A percentile compares a stretch with the other conserved stretches of the same genome.
Evolutionary conservation across 2,113 vertebrate species (phyloP).

Genomic region (Macroglossus sobrinus): DNA sequence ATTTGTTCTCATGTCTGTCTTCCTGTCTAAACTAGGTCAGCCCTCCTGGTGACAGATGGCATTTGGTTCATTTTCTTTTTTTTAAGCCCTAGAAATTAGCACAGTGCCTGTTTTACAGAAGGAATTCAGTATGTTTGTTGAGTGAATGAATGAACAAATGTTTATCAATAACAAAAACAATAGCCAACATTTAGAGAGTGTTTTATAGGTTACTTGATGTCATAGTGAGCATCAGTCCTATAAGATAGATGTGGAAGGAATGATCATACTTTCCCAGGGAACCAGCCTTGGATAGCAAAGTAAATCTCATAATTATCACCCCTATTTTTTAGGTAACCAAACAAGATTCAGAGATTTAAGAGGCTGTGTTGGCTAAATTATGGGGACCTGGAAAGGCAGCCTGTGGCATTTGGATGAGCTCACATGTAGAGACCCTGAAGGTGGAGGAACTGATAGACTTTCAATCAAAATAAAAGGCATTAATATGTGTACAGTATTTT

Average conservation of each 20-base stretch:
- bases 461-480: background rate
- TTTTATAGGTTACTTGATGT: background rate
- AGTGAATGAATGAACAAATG: constrained; percentile 10
- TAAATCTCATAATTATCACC: background rate
- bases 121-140: background rate
- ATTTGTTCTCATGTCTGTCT: background rate
- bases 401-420: background rate
- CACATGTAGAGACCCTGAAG: background rate
- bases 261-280: background rate
- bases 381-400: background rate
- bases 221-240: background rate
- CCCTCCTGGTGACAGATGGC: background rate
- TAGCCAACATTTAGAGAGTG: background rate
- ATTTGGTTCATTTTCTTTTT: constrained; percentile 24
- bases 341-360: background rate
- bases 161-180: background rate
- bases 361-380: background rate
- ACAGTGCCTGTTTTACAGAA: background rate
- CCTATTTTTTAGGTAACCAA: constrained; percentile 32
- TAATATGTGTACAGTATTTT: background rate
- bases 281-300: background rate
- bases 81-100: background rate
- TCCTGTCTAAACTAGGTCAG: background rate
- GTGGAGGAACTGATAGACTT: background rate
- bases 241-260: background rate